phyloP scores from a whole-genome alignment of 2,113 vertebrate genomes.

The Apteryx owenii region DNA sequence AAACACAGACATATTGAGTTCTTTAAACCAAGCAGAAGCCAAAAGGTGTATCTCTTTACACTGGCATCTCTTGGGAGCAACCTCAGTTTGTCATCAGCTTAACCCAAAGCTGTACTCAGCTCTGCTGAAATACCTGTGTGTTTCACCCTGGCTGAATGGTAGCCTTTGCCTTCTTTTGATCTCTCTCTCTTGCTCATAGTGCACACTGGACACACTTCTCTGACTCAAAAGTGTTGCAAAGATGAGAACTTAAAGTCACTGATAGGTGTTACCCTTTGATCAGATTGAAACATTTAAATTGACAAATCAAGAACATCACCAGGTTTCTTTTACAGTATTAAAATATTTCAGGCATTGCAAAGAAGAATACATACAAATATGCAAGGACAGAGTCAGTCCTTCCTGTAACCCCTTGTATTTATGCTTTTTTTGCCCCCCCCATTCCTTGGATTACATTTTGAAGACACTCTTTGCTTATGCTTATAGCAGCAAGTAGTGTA shows the following conservation, averaged over 20 bases:
- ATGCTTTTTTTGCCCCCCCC: neutral
- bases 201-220: neutral
- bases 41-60: neutral
- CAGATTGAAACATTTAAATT: neutral
- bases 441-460: neutral
- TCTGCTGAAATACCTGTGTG: neutral
- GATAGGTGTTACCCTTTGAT: neutral
- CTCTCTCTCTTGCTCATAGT: neutral
- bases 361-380: neutral
- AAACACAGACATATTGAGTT: neutral
- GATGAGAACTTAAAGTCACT: neutral
- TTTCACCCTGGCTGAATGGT: neutral
- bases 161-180: neutral
- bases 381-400: neutral
- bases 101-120: neutral
- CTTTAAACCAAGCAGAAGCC: neutral
- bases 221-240: neutral
- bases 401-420: rapidly evolving
- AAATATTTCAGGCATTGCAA: neutral
- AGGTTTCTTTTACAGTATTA: neutral
- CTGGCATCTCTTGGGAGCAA: neutral
- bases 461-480: neutral
- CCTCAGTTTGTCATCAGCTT: neutral
- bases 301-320: neutral
- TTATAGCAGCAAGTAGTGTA: neutral